phyloP scores from a whole-genome alignment of 2,888 invertebrate genomes.

The Eudemis profundana region DNA sequence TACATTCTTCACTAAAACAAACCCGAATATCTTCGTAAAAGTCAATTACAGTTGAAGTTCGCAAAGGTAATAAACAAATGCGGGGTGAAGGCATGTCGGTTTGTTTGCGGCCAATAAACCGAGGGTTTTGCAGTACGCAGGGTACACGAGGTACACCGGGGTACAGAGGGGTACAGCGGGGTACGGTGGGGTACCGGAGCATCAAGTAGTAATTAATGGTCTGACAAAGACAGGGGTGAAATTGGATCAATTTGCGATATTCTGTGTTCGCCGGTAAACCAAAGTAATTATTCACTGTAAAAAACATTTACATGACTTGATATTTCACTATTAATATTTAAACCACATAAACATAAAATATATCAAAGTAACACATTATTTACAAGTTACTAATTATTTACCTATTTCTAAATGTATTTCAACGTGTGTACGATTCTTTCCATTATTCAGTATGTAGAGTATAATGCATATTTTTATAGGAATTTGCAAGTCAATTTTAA shows the following conservation, averaged over 20 bases:
- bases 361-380: too few species aligned
- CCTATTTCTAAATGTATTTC: too few species aligned
- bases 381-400: too few species aligned
- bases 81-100: constrained; percentile 75
- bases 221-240: constrained; percentile 73
- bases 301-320: not conserved
- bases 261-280: constrained; percentile 64
- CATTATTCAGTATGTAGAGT: too few species aligned
- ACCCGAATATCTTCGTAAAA: constrained; percentile 62
- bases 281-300: constrained; percentile 30
- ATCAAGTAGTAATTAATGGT: constrained; percentile 80
- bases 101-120: constrained; percentile 81
- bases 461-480: not conserved
- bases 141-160: constrained; percentile 59
- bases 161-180: constrained; percentile 61
- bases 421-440: too few species aligned
- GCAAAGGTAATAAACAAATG: constrained; percentile 74
- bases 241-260: constrained; percentile 81
- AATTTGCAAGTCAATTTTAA: constrained; percentile 19
- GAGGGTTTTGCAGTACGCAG: constrained; percentile 55
- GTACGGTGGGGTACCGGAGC: constrained; percentile 58
- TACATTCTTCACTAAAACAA: constrained; percentile 41
- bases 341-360: too few species aligned
- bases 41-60: constrained; percentile 69
- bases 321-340: not conserved